Base-by-base conservation (phyloP, 1,140 invertebrate species). In the Magallana ariakensis region DNA sequence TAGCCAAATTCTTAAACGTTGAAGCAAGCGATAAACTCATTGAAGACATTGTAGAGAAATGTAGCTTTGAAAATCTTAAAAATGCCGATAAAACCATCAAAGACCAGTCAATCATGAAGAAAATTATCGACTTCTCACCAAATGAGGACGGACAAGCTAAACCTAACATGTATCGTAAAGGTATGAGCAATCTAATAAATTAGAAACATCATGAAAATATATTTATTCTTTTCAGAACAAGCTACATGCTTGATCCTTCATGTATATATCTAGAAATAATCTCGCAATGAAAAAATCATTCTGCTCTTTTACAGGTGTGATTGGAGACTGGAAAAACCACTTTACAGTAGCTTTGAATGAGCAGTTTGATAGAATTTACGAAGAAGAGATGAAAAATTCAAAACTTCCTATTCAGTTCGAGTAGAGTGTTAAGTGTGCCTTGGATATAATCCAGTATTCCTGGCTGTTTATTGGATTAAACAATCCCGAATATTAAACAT, bases 281-380 rank as follows among this genome's bases (percentile, higher is more conserved):
- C 58, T n/a, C 11, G 15, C 19, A 15, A 62, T 62, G 58, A 8
- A 62, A n/a, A 62, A 62, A 16, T n/a, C 19, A 19, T 16, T 62
- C 1, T 62, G 16, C 16, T 16, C 11, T 9, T 26, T 70, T 85
- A 22, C 84, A 89, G 89, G 89, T 19, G 56, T 66, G 13, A 83
- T 87, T 16, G 89, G 89, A 16, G 88, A 89, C 66, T 90, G 90
- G 90, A 90, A 90, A 58, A 87, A 90, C 81, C 58, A 58, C 46
- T 90, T 89, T 56, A 90, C 89, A 0, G 83, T 89, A 22, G 87
- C 87, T 33, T 75, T 87, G 66, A 89, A 87, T 82, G 88, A 89
- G 22, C 46, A 33, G n/a, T 87, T 89, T 62, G 88, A 90, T 33
- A 57, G 53, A 33, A 46, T 80, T 7, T 87, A 83, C 22, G 13